Evolutionary conservation across 2,888 invertebrate species (phyloP).

Genomic region (Quadriops clusia): DNA sequence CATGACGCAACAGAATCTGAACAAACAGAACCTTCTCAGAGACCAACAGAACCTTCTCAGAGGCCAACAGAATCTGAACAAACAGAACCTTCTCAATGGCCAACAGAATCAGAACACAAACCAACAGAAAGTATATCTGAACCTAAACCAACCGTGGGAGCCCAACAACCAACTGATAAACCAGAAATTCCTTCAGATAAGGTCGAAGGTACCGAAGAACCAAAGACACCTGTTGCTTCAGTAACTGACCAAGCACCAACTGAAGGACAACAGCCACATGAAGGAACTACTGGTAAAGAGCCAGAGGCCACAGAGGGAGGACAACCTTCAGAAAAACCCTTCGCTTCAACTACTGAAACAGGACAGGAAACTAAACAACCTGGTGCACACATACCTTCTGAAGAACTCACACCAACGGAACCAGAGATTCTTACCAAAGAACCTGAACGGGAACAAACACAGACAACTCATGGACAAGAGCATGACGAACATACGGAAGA

Average conservation of each 20-base stretch:
- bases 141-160: conserved; percentile 3
- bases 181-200: background rate
- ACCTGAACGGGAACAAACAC: background rate
- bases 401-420: no score
- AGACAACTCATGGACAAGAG: background rate
- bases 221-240: conserved; percentile 4
- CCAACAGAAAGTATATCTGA: conserved; percentile 1
- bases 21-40: background rate
- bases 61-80: conserved; percentile 8
- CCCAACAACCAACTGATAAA: background rate
- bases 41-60: conserved; percentile 7
- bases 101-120: conserved; percentile 1
- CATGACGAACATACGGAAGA: conserved; percentile 1
- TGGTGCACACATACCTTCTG: conserved; percentile 3
- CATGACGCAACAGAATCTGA: conserved; percentile 1
- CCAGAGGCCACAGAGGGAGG: conserved; percentile 7
- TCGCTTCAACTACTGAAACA: conserved; percentile 8
- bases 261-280: conserved; percentile 1
- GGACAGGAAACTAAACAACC: conserved; percentile 7
- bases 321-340: conserved; percentile 4
- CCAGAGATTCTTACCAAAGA: background rate
- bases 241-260: conserved; percentile 9
- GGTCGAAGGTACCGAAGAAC: conserved; percentile 3
- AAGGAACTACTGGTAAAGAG: background rate
- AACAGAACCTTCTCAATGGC: conserved; percentile 7